These are phyloP conservation scores for Mustela nigripes DNA, from an alignment of 2,113 vertebrate species.

Conservation along the genomic window DNA sequence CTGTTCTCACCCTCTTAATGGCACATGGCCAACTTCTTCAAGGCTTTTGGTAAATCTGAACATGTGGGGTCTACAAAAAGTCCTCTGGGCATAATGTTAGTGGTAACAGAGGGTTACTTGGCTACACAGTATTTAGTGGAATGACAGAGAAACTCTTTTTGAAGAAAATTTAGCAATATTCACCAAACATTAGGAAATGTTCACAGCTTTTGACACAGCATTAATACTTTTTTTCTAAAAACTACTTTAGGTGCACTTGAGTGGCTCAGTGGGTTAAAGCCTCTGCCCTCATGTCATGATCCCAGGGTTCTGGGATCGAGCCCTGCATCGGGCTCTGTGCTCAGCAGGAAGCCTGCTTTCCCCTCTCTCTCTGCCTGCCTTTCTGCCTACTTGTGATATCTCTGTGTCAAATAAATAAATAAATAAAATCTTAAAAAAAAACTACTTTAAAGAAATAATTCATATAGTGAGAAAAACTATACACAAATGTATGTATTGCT, in stretches of 20 bases:
- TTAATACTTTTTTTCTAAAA: conserved; percentile 27
- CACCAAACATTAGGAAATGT: neutral
- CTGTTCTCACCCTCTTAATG: neutral
- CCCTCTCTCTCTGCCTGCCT: too few species aligned
- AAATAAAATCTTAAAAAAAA: neutral
- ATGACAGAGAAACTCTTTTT: neutral
- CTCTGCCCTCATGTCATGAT: too few species aligned
- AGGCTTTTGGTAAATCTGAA: neutral
- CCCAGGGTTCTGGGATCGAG: too few species aligned
- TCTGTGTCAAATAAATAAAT: too few species aligned
- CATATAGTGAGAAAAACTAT: neutral
- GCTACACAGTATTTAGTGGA: neutral
- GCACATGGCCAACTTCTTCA: neutral
- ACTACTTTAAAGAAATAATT: neutral
- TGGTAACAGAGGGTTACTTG: neutral
- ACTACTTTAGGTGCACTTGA: neutral
- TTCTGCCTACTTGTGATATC: too few species aligned
- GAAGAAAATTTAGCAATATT: neutral
- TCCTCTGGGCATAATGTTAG: neutral
- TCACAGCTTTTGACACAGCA: neutral
- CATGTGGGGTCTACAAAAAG: neutral
- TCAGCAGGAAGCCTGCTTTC: too few species aligned
- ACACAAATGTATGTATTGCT: neutral
- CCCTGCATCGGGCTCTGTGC: too few species aligned
- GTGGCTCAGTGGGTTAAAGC: too few species aligned